Base-by-base conservation (phyloP, 1,140 invertebrate genomes). In the Scaptomyza pallida region DNA sequence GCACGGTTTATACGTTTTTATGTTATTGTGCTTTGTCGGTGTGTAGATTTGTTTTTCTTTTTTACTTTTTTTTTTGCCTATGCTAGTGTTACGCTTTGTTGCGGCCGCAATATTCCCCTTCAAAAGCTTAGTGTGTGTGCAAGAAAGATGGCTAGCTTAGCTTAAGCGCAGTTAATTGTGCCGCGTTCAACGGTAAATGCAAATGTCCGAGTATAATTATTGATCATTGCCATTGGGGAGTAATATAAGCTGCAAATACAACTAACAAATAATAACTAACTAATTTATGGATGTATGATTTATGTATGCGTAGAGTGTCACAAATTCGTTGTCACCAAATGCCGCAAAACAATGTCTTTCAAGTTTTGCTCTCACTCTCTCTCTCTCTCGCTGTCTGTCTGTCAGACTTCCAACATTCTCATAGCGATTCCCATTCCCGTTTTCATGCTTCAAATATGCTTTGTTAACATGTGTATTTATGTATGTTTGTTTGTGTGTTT, bases 371-470 rank as follows among this genome's bases (percentile, higher is more conserved):
- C 30, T 5, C 30, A 1, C 63, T 57, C 12, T 15, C n/a, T 13
- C 33, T 2, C n/a, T 16, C 56, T 12, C 44, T 15, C n/a, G 6
- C n/a, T n/a, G n/a, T n/a, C n/a, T n/a, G n/a, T n/a, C n/a, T n/a
- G n/a, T n/a, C n/a, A n/a, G n/a, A n/a, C n/a, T n/a, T 19, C n/a
- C 19, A 30, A 30, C 17, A 54, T 54, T 54, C 51, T 16, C 26
- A 59, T 47, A 37, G 8, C 37, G 17, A 35, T 55, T 35, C 65
- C 43, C 59, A 26, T 48, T 55, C 59, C 52, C 54, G 71, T 75
- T 78, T 78, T 74, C 67, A 72, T 78, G 64, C 71, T 75, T 59
- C 43, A 78, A 79, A 75, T 79, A 79, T 79, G 77, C 71, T 68
- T 47, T 56, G 76, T 56, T 73, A 51, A 73, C 57, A 62, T 69